A percentile compares a stretch with the other conserved stretches of the same genome.
phyloP scores from a whole-genome alignment of 2,888 invertebrate genomes.

The Nemotelus nigrinus region DNA sequence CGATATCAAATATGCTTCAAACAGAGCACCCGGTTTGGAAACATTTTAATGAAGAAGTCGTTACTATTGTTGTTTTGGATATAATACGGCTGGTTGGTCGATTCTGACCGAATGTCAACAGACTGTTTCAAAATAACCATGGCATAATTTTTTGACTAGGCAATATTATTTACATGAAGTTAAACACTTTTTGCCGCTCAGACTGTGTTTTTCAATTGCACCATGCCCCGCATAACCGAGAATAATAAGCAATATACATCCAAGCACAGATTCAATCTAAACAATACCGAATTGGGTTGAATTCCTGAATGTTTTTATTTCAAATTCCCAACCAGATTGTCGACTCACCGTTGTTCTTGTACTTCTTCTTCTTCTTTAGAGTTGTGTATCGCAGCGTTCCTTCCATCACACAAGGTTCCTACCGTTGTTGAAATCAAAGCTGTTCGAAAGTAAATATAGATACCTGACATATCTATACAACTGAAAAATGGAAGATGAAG shows the following conservation, averaged over 20 bases:
- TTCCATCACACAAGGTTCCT: conserved; percentile 1
- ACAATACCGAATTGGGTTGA: conserved; percentile 44
- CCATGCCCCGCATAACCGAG: neutral
- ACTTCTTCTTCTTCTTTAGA: neutral
- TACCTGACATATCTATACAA: neutral
- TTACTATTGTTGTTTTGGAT: no score
- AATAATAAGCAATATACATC: conserved; percentile 19
- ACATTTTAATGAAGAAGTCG: no score
- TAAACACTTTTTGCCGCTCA: neutral
- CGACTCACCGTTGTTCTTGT: neutral
- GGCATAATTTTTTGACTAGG: no score
- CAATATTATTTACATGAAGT: no score
- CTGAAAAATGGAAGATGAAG: neutral
- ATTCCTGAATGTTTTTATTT: conserved; percentile 42
- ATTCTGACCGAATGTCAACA: no score
- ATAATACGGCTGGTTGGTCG: no score
- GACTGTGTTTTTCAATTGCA: neutral
- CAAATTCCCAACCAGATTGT: conserved; percentile 24
- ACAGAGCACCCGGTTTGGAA: no score
- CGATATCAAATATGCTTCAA: no score
- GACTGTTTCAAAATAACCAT: no score
- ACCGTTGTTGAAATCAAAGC: conserved; percentile 1
- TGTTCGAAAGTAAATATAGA: conserved; percentile 33
- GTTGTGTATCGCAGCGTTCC: neutral
- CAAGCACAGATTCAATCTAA: conserved; percentile 1